Base-by-base conservation (phyloP, 2,797 vertebrate genomes). In the Pseudochirops corinnae region DNA sequence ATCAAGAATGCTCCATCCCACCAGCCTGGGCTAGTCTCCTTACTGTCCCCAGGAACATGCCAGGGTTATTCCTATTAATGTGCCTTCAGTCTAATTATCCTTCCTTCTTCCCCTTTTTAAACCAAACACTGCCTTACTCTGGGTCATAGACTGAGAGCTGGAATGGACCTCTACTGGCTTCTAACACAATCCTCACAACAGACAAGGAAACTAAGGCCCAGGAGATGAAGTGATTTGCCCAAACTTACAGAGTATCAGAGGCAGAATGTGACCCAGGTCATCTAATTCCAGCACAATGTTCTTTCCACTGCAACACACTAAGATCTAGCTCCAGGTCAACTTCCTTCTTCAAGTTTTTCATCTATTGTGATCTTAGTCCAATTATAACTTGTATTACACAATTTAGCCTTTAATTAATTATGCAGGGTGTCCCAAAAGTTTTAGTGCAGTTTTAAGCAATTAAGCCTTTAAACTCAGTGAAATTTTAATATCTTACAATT, bases 21-120 rank as follows among this genome's bases (percentile, higher is more conserved):
- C 14, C 46, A 46, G 46, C 46, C 26, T 91, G 55, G 62, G 55
- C 26, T 90, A 24, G 50, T 92, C 21, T 50, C 21, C 94, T 95
- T 39, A 90, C 91, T 39, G 92, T 90, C 5, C 6, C 29, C 55
- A 95, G 52, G 94, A 91, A 95, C 93, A 91, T 55, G 50, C 12
- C n/a, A 92, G 13, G 0, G 55, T 92, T 21, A 53, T 74, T 58
- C 93, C 60, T 46, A 52, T 82, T 67, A 93, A 57, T 87, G 33
- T 21, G 39, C 6, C 93, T 91, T 93, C 52, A 33, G 31, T 50
- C 91, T 4, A 6, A 13, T 5, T 26, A 3, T 62, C 94, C 55
- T 29, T 94, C 13, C 24, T 50, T 94, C 55, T 28, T 55, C 55
- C 16, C 58, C 58, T 46, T 29, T 21, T 93, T 50, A 94, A 91